phyloP scores from a whole-genome alignment of 2,888 invertebrate species.

The Salpingus planirostris region DNA sequence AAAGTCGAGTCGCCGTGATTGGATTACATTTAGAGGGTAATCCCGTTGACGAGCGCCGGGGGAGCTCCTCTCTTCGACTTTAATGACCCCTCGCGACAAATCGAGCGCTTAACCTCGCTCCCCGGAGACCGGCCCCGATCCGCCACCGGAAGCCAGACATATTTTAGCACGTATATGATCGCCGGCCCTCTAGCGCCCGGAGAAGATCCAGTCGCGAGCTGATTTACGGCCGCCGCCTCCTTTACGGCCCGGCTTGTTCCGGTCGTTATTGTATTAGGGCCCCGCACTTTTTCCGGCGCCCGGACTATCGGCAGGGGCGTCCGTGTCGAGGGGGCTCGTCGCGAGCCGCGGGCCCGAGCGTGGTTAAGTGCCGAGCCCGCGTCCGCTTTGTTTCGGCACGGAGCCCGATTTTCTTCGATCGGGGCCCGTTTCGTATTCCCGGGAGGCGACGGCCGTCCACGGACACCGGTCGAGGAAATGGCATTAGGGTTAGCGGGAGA shows the following conservation, averaged over 20 bases:
- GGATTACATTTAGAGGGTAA: constrained; percentile 55
- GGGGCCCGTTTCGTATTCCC: constrained; percentile 28
- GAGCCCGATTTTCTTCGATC: too few relatives aligned
- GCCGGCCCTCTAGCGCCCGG: constrained; percentile 13
- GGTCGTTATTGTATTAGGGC: constrained; percentile 59
- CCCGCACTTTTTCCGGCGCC: constrained; percentile 40
- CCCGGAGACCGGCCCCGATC: constrained; percentile 24
- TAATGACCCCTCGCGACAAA: constrained; percentile 46
- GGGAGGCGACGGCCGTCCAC: constrained; percentile 21
- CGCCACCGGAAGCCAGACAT: constrained; percentile 32
- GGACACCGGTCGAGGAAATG: constrained; percentile 29
- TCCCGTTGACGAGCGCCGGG: constrained; percentile 54
- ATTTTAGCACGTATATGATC: constrained; percentile 37
- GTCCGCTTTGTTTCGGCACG: constrained; percentile 28
- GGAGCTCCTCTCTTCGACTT: constrained; percentile 41
- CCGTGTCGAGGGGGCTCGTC: too few relatives aligned
- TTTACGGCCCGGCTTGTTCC: constrained; percentile 59
- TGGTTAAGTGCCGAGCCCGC: constrained; percentile 33
- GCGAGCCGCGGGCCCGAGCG: constrained; percentile 28
- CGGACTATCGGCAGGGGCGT: too few relatives aligned
- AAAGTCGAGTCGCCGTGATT: constrained; percentile 46
- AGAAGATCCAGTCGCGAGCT: constrained; percentile 32
- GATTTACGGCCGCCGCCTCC: constrained; percentile 58
- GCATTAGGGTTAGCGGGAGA: constrained; percentile 31
- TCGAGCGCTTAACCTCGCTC: constrained; percentile 42